Percentiles rank a stretch among this genome's conserved stretches.
Conservation (phyloP, 2,888 invertebrate species). For the Phasia obesa region DNA sequence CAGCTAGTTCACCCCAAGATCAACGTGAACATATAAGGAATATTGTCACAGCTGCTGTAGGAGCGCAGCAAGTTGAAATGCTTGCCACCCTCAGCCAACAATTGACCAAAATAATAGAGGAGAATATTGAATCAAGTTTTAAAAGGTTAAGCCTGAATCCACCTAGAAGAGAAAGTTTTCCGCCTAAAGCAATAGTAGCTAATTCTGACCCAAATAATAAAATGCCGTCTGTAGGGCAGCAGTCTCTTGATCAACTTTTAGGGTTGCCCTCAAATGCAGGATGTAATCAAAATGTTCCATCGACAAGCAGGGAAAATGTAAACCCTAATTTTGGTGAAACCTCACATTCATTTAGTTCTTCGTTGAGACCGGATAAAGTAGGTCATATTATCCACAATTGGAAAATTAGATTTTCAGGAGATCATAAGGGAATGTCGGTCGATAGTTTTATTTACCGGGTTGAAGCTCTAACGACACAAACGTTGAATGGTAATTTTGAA, state of each 20-base stretch:
- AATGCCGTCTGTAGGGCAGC: neutral
- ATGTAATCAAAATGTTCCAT: neutral
- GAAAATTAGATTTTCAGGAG: constrained; percentile 52
- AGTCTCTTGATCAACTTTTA: constrained; percentile 7
- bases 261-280: neutral
- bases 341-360: neutral
- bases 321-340: neutral
- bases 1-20: neutral
- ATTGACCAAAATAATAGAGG: neutral
- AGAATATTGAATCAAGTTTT: neutral
- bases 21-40: neutral
- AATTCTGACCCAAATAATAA: neutral
- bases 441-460: constrained; percentile 61
- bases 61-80: neutral
- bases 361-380: constrained; percentile 24
- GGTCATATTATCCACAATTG: constrained; percentile 28
- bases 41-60: neutral
- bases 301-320: neutral
- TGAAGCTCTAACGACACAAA: constrained; percentile 46
- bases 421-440: constrained; percentile 28
- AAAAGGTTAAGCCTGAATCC: neutral
- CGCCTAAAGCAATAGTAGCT: neutral
- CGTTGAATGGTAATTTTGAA: constrained; percentile 42
- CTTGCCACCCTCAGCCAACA: neutral
- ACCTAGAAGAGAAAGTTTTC: neutral